These are phyloP conservation scores for Bombus ignitus DNA, from an alignment of 1,140 invertebrate genomes.

Conservation along the genomic window DNA sequence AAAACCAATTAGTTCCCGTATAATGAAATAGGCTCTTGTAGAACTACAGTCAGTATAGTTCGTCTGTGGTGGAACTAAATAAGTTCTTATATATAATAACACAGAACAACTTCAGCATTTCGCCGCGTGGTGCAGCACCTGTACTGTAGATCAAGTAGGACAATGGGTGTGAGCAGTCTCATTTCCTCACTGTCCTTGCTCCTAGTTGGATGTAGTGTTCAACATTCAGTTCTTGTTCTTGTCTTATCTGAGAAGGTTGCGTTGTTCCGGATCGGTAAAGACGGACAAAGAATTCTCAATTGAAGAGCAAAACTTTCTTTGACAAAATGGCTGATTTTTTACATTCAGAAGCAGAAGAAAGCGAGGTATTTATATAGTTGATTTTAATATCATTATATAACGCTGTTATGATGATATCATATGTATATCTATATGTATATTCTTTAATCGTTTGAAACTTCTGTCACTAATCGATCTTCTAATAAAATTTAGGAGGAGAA, in stretches of 20 bases:
- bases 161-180: too few relatives aligned
- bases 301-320: too few relatives aligned
- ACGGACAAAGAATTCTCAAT: not conserved
- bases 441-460: not conserved
- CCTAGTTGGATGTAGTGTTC: not conserved
- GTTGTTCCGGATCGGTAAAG: not conserved
- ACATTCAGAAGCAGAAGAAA: constrained; percentile 92
- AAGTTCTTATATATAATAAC: too few relatives aligned
- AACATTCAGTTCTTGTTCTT: not conserved
- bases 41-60: too few relatives aligned
- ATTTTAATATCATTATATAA: not conserved
- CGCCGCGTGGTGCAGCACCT: too few relatives aligned
- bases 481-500: constrained; percentile 21
- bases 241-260: not conserved
- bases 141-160: too few relatives aligned
- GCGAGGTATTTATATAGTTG: constrained; percentile 84
- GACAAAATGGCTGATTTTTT: constrained; percentile 85
- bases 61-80: too few relatives aligned
- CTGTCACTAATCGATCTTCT: constrained; percentile 1
- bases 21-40: too few relatives aligned
- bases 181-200: too few relatives aligned
- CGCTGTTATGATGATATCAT: not conserved
- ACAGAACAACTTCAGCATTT: too few relatives aligned
- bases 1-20: too few relatives aligned
- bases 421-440: not conserved